phyloP scores from a whole-genome alignment of 2,888 invertebrate genomes.

The Cantharis lateralis region DNA sequence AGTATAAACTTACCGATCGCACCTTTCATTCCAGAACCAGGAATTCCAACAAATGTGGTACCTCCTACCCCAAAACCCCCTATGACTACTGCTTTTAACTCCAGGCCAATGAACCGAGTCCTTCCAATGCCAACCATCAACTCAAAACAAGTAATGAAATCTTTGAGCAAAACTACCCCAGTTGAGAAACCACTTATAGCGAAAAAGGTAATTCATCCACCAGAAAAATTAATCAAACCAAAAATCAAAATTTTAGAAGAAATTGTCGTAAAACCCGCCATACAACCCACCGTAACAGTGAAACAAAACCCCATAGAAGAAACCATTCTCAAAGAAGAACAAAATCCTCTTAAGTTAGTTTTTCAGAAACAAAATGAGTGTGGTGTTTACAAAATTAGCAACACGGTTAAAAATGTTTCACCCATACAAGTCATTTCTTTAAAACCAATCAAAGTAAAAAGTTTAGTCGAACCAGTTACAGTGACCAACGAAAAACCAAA shows the following conservation, averaged over 20 bases:
- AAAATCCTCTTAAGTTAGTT: conserved; percentile 52
- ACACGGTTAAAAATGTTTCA: conserved; percentile 34
- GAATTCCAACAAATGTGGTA: conserved; percentile 73
- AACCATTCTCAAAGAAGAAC: conserved; percentile 12
- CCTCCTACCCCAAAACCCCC: conserved; percentile 65
- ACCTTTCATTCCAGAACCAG: conserved; percentile 60
- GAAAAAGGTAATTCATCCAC: conserved; percentile 4
- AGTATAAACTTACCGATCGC: conserved; percentile 67
- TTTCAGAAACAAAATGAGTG: conserved; percentile 58
- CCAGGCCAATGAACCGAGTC: conserved; percentile 78
- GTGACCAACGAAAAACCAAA: background rate
- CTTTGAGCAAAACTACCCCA: conserved; percentile 3
- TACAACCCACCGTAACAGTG: conserved; percentile 25
- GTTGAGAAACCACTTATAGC: conserved; percentile 17
- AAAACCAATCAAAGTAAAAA: conserved; percentile 52
- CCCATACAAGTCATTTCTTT: conserved; percentile 55
- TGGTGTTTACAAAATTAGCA: conserved; percentile 57
- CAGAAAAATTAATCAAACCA: conserved; percentile 15
- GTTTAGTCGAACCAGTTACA: background rate
- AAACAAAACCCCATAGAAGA: background rate
- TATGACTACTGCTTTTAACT: conserved; percentile 46
- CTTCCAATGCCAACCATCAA: conserved; percentile 74
- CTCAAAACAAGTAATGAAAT: conserved; percentile 11
- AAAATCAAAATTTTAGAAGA: conserved; percentile 24
- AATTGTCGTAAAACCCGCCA: conserved; percentile 40